Conservation (phyloP, 2,888 invertebrate genomes). For the Oscheius onirici region DNA sequence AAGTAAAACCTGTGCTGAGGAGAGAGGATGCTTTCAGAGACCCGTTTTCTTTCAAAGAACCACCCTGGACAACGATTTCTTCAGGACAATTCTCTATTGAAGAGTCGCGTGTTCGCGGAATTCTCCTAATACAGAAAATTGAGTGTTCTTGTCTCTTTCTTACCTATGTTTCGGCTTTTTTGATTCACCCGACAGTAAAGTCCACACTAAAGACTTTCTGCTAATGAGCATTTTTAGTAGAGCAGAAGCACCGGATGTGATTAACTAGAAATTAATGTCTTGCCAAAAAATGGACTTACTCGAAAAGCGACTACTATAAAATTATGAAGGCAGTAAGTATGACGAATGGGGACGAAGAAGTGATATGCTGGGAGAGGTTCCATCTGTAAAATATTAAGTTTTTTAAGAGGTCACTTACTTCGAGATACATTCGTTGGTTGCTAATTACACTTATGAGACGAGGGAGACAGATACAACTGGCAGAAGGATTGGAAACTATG, state of each 20-base stretch:
- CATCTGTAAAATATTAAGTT: conserved; percentile 9
- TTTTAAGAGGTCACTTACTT: not conserved
- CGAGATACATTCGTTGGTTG: conserved; percentile 27
- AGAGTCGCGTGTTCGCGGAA: conserved; percentile 16
- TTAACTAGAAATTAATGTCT: not conserved
- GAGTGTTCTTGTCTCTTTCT: not conserved
- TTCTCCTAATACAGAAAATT: not conserved
- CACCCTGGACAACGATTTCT: conserved; percentile 12
- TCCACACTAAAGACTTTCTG: not conserved
- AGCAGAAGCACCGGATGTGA: conserved; percentile 3
- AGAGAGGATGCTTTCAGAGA: conserved; percentile 16
- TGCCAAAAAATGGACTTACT: not conserved
- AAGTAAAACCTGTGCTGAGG: not conserved
- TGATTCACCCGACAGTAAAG: conserved; percentile 1
- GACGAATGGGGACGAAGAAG: conserved; percentile 17
- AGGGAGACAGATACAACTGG: conserved; percentile 9
- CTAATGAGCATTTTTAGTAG: not conserved
- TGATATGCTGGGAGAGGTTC: conserved; percentile 24
- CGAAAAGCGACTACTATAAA: conserved; percentile 8
- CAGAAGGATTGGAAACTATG: conserved; percentile 3
- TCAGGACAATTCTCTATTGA: conserved; percentile 28
- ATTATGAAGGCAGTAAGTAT: conserved; percentile 23
- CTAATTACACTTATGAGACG: conserved; percentile 14
- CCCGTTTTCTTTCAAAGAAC: conserved; percentile 16
- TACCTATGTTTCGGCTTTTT: conserved; percentile 10